Evolutionary conservation across 2,113 vertebrate genomes (phyloP).

Genomic region (Hyaena hyaena): DNA sequence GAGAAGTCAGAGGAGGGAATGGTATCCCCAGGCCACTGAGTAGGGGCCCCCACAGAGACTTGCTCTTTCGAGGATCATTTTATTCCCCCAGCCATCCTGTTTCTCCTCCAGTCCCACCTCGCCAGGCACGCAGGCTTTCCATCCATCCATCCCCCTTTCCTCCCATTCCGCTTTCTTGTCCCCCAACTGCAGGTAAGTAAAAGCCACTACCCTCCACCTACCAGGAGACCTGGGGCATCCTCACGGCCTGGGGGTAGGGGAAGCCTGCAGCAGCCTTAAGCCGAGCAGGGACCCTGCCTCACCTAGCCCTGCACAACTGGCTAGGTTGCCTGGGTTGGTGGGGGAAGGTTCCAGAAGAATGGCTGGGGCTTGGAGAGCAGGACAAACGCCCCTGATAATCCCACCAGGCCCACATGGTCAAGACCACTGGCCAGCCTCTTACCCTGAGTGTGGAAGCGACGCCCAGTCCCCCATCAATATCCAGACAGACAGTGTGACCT

Average conservation of each 20-base stretch:
- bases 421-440: conserved; percentile 88
- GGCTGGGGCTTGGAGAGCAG: background rate
- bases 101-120: background rate
- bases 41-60: background rate
- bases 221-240: background rate
- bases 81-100: background rate
- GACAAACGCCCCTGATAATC: conserved; percentile 11
- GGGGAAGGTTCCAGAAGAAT: background rate
- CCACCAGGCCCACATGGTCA: conserved; percentile 90
- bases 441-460: conserved; percentile 89
- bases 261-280: background rate
- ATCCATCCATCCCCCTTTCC: background rate
- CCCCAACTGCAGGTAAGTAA: conserved; percentile 37
- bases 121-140: background rate
- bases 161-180: conserved; percentile 2
- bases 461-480: conserved; percentile 93
- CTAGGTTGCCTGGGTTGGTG: background rate
- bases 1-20: background rate
- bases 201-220: background rate
- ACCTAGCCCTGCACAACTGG: background rate
- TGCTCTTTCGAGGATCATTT: background rate
- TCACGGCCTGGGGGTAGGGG: background rate
- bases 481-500: conserved; percentile 80
- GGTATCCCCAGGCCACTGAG: background rate
- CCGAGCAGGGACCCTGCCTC: background rate